Evolutionary conservation across 2,888 invertebrate genomes (phyloP), one percentile per base, ranked within the genome.

Genomic region (Tenthredo notha): DNA sequence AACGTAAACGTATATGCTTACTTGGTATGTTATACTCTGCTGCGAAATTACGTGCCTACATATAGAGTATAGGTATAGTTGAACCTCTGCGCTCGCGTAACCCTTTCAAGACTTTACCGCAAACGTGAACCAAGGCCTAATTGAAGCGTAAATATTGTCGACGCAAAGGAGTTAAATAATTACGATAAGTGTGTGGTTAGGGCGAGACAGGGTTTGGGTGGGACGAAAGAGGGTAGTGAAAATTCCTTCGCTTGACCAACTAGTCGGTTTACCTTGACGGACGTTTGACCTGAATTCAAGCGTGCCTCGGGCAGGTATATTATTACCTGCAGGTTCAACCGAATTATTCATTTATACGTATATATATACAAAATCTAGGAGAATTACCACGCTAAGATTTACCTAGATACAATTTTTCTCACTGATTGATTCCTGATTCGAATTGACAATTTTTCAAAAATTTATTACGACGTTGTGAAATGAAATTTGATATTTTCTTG

Each of bases 241-340:
- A 85, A 85, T 80, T 80, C 78, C 61, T 86, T 85, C 84, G 83
- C 83, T 85, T 84, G 85, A 86, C 74, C 85, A 85, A 87, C 87
- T 85, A 86, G 86, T 85, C 86, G 84, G 87, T 86, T 86, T 88
- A 87, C 86, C 88, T 88, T 86, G 87, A 80, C 86, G 85, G 87
- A 84, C 88, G 87, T 90, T 90, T 89, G 89, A 90, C 90, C 90
- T 90, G 89, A 85, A 90, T 90, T 85, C 86, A 43, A 70, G 77
- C 61, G 21, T 40, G 61, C 58, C 80, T 15, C 40, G 43, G 61
- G 61, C 29, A 58, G 77, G 77, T 80, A 80, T 40, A 40, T 50
- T 61, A 80, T 80, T 80, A 80, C 37, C 80, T 61, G 58, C n/a
- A n/a, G 18, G 80, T 37, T 77, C 2, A 61, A 80, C 37, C 58